Evolutionary conservation across 2,888 invertebrate genomes (phyloP), one percentile per base, ranked within the genome.

Genomic region (Callimorpha dominula): DNA sequence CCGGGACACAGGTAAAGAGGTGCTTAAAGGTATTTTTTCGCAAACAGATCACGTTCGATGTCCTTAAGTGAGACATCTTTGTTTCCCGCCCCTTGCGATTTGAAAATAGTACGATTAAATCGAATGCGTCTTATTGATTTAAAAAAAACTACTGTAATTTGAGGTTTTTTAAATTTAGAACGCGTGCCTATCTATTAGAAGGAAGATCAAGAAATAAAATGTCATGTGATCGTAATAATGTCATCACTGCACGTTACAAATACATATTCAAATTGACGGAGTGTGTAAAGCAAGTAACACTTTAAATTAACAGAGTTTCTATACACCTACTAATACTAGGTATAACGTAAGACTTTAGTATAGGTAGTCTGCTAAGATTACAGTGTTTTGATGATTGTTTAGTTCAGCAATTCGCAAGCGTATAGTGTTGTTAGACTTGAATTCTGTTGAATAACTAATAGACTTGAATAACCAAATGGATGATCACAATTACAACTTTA

Each of bases 21-120:
- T 91, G 87, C 91, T 92, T 92, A 92, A 90, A 90, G 88, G 87
- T 89, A 90, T 94, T 95, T 94, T 94, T 93, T 90, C 75, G 91
- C 92, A 95, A 94, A 93, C 95, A 90, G 95, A 95, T 95, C 95
- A 95, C 95, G 95, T 95, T 90, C 93, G 89, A 90, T 89, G 90
- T 88, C 90, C 89, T 91, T 95, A 95, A 95, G 95, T 95, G 94
- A 95, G 94, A 93, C 92, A 91, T 95, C 93, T 93, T 92, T 91
- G 91, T 91, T 90, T 88, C 88, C 85, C 82, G 63, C 88, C 86
- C 92, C 91, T 88, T 88, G 82, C 90, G 90, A 91, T 93, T 94
- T 91, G 84, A 89, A 89, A 90, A 89, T 88, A 87, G 66, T 68
- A 68, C 76, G 70, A 86, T 90, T 91, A 90, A 89, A 90, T 90